phyloP scores from a whole-genome alignment of 2,888 invertebrate genomes.

The Protonemura montana region DNA sequence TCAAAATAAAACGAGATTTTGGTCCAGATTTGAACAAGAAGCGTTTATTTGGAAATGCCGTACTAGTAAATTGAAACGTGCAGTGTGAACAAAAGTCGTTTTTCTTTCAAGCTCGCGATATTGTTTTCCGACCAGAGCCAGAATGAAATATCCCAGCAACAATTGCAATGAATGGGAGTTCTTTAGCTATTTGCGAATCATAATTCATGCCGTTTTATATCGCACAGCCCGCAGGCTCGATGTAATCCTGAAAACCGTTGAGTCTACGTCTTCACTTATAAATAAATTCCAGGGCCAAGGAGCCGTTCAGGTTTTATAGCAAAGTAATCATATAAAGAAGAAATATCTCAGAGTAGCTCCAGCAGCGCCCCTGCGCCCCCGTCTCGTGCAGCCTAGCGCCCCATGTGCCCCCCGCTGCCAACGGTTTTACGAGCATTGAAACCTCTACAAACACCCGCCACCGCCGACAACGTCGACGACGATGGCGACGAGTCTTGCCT shows the following conservation, averaged over 20 bases:
- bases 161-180: neutral
- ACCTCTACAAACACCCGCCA: neutral
- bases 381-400: too few species aligned
- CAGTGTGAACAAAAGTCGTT: neutral
- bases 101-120: neutral
- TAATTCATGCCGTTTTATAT: neutral
- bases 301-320: constrained; percentile 43
- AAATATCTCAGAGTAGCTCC: neutral
- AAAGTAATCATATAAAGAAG: constrained; percentile 48
- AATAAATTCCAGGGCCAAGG: constrained; percentile 21
- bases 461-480: too few species aligned
- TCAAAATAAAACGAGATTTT: neutral
- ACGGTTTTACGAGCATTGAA: neutral
- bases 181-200: neutral
- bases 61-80: neutral
- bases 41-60: neutral
- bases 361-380: neutral
- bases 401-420: neutral
- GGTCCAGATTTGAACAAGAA: neutral
- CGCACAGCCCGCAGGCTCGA: neutral
- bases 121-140: neutral
- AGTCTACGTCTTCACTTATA: constrained; percentile 15
- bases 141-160: neutral
- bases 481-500: neutral
- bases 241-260: constrained; percentile 14